Evolutionary conservation across 1,140 invertebrate genomes (phyloP), one percentile per base, ranked within the genome.

Genomic region (Drosophila ohnishii): DNA sequence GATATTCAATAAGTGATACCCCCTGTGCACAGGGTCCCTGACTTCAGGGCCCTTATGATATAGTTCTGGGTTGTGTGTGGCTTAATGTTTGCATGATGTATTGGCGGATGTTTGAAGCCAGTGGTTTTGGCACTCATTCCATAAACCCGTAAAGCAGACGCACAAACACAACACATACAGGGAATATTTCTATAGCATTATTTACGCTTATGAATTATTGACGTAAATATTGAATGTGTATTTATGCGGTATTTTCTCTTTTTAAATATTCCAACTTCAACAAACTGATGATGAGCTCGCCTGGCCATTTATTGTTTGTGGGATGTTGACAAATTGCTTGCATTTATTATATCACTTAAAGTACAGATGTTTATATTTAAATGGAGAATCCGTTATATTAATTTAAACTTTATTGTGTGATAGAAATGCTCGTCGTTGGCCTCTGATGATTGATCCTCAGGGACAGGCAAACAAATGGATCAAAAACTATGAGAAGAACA

Each of bases 391-490:
- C 8, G 3, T 51, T 11, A n/a, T 37, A 53, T 37, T n/a, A 55
- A 47, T 69, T 65, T 88, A 39, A 22, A 63, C 16, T 42, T 45
- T 50, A 40, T 7, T 39, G 30, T 32, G n/a, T 50, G 37, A n/a
- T 32, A 96, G 96, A 90, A 96, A 96, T 90, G 94, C 97, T 5
- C 94, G 96, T 69, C 94, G 97, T 73, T 97, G 97, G 96, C 96
- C 97, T 0, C 90, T 99, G 16, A 97, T 99, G 95, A 98, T 99
- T 80, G 98, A 99, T 93, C 98, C 98, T 0, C 97, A 99, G 93
- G 95, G 95, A 9, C 97, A 98, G 92, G 98, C 97, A 0, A 98
- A 98, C 76, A 96, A 97, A 90, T 98, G 97, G 97, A 94, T 98
- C 6, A 98, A 97, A 92, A 98, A 98, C 90, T 96, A 97, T 95